phyloP scores from a whole-genome alignment of 1,140 invertebrate species.

The Pogonomyrmex californicus region DNA sequence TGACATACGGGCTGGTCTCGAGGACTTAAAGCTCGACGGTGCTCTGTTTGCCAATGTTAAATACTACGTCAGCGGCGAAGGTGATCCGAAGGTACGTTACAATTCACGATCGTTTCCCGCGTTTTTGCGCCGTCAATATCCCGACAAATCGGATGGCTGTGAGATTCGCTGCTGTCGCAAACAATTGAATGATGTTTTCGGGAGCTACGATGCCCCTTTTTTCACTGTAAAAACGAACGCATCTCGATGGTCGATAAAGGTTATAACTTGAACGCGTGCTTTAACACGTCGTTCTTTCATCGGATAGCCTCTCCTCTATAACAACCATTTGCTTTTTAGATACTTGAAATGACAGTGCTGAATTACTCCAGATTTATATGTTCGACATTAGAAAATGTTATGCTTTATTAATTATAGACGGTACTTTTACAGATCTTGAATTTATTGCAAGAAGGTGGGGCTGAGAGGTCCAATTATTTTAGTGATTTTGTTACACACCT shows the following conservation, averaged over 20 bases:
- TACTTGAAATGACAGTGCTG: not conserved
- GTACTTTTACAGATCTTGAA: conserved; percentile 89
- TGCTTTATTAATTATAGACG: not conserved
- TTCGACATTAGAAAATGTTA: not conserved
- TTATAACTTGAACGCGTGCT: not conserved
- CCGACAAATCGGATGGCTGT: not conserved
- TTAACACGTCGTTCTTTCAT: not conserved
- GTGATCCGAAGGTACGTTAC: conserved; percentile 89
- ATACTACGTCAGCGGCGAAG: conserved; percentile 91
- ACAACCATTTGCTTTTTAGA: conserved; percentile 5
- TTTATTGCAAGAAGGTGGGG: conserved; percentile 93
- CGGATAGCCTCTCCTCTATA: conserved; percentile 14
- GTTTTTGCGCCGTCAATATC: conserved; percentile 40
- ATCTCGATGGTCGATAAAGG: not conserved
- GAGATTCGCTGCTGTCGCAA: not conserved
- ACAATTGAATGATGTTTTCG: not conserved
- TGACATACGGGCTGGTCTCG: conserved; percentile 85
- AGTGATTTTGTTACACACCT: conserved; percentile 96
- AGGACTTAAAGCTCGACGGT: conserved; percentile 84
- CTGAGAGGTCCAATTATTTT: conserved; percentile 94
- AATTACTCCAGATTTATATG: not conserved
- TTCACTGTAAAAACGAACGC: not conserved
- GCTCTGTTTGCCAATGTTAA: conserved; percentile 88
- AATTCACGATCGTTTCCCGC: conserved; percentile 51
- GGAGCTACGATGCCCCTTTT: not conserved